A percentile compares a stretch with the other conserved stretches of the same genome.
Conservation (phyloP, 2,888 invertebrate genomes). For the Rhabditophanes sp. region DNA sequence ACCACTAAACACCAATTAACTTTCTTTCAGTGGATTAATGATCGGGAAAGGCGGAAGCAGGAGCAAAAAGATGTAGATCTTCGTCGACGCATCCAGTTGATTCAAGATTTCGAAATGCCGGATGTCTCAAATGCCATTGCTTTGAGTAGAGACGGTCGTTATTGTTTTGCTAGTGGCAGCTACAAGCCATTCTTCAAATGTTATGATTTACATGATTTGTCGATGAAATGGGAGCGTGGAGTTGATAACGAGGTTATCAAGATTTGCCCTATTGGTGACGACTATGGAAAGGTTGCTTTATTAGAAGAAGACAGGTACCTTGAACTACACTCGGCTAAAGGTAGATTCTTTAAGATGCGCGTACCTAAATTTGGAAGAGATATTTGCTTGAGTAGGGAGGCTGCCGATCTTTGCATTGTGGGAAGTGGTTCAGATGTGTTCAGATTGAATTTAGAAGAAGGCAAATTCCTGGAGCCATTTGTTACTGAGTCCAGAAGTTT, state of each 20-base stretch:
- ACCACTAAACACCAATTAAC: not conserved
- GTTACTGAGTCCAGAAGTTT: conserved; percentile 53
- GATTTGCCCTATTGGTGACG: conserved; percentile 77
- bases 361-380: conserved; percentile 90
- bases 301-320: conserved; percentile 75
- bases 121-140: conserved; percentile 68
- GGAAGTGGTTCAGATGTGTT: conserved; percentile 64
- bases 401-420: conserved; percentile 78
- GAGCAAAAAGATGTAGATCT: conserved; percentile 56
- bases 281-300: conserved; percentile 85
- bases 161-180: conserved; percentile 64
- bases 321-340: conserved; percentile 85
- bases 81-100: conserved; percentile 73
- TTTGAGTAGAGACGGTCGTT: conserved; percentile 76
- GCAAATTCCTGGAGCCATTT: conserved; percentile 75
- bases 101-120: conserved; percentile 99
- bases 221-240: conserved; percentile 90
- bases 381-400: conserved; percentile 69
- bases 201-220: conserved; percentile 83
- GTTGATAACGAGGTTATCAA: conserved; percentile 89
- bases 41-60: conserved; percentile 45
- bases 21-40: conserved; percentile 47
- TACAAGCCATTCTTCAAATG: conserved; percentile 92
- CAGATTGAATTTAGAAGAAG: conserved; percentile 81
- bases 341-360: conserved; percentile 70